phyloP scores from a whole-genome alignment of 2,797 vertebrate genomes.

The Sardinella longiceps region DNA sequence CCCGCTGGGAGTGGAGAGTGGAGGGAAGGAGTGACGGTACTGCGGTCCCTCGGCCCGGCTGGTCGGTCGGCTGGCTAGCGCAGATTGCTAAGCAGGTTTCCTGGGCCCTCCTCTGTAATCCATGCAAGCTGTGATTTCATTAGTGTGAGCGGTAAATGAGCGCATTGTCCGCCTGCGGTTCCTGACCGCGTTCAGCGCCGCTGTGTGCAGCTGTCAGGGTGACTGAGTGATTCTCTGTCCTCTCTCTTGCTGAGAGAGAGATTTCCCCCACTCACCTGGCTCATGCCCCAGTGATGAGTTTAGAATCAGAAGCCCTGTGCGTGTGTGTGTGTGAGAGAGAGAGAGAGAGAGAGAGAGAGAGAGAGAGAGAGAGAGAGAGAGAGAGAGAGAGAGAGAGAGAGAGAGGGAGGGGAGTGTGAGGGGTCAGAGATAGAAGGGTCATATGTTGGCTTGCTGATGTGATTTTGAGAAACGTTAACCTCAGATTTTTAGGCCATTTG shows the following conservation, averaged over 20 bases:
- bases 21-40: neutral
- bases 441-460: too few relatives aligned
- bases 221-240: neutral
- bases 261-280: neutral
- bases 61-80: neutral
- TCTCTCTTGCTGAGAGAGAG: neutral
- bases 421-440: too few relatives aligned
- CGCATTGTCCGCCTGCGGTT: neutral
- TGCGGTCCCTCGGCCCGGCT: too few relatives aligned
- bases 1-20: neutral
- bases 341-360: too few relatives aligned
- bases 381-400: too few relatives aligned
- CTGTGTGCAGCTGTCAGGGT: neutral
- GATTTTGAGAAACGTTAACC: too few relatives aligned
- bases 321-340: neutral
- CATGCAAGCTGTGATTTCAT: slow-evolving; percentile 21
- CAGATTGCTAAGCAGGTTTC: neutral
- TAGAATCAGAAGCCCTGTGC: neutral
- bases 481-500: too few relatives aligned
- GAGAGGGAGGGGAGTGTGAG: too few relatives aligned
- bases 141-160: neutral
- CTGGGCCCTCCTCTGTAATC: neutral
- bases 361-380: too few relatives aligned
- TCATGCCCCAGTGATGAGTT: neutral
- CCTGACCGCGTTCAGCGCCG: neutral